Conservation (phyloP, 2,888 invertebrate species). For the Epistrophe grossulariae region DNA sequence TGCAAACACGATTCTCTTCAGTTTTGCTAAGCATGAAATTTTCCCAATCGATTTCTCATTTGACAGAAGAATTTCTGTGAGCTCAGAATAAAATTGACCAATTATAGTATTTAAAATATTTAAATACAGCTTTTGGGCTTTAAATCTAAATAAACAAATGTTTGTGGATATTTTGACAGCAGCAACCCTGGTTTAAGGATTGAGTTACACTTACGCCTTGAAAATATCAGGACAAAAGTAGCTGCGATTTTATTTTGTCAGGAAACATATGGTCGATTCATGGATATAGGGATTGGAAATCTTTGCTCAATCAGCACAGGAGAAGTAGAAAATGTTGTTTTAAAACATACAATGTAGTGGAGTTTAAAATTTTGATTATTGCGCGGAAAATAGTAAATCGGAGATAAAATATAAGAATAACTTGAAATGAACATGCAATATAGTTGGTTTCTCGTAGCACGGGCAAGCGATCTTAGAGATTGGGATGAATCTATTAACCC, state of each 20-base stretch:
- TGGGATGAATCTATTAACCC: slow-evolving; percentile 35
- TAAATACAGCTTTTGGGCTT: too few species aligned
- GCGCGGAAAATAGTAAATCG: slow-evolving; percentile 20
- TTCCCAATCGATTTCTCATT: too few species aligned
- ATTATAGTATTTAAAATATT: too few species aligned
- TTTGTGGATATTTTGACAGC: background rate
- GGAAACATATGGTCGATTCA: slow-evolving; percentile 47
- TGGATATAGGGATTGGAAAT: slow-evolving; percentile 35
- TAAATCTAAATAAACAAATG: too few species aligned
- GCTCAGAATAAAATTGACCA: too few species aligned
- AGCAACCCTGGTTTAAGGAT: slow-evolving; percentile 8
- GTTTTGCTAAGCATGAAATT: too few species aligned
- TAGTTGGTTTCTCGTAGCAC: background rate
- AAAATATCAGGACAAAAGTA: slow-evolving; percentile 28
- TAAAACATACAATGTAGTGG: slow-evolving; percentile 57
- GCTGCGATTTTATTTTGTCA: slow-evolving; percentile 10
- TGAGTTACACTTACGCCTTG: background rate
- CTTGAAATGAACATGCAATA: slow-evolving; percentile 52
- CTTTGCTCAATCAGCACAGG: slow-evolving; percentile 47
- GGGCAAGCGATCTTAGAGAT: slow-evolving; percentile 24
- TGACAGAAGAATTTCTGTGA: too few species aligned
- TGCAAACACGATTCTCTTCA: too few species aligned
- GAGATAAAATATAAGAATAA: slow-evolving; percentile 52
- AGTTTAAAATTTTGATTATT: slow-evolving; percentile 48
- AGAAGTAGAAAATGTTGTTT: slow-evolving; percentile 30